Evolutionary conservation across 2,113 vertebrate species (phyloP).

Genomic region (Mesembrinibis cayennensis): DNA sequence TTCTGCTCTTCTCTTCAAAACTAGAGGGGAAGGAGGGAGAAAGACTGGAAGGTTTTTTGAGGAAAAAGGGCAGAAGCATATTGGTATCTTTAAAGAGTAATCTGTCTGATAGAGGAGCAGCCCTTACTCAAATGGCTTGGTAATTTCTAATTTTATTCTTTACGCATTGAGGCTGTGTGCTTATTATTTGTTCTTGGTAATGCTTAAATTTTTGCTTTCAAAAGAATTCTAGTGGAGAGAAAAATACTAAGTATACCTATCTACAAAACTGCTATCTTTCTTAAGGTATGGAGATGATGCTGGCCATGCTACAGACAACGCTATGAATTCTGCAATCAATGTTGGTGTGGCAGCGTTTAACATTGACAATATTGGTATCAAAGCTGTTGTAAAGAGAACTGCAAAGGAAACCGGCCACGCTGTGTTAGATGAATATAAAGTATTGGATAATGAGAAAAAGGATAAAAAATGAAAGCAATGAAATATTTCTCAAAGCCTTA

Average conservation of each 20-base stretch:
- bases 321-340: constrained; percentile 93
- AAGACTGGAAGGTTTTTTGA: background rate
- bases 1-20: background rate
- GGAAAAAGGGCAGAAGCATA: background rate
- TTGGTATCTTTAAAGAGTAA: background rate
- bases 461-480: constrained; percentile 44
- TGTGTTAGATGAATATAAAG: constrained; percentile 90
- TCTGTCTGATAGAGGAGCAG: background rate
- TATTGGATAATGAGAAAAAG: constrained; percentile 72
- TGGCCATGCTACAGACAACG: constrained; percentile 89
- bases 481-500: constrained; percentile 61
- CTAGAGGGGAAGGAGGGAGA: background rate
- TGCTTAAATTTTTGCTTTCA: background rate
- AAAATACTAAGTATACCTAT: background rate
- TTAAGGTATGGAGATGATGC: constrained; percentile 91
- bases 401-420: constrained; percentile 89
- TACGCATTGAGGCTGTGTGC: background rate
- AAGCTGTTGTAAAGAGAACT: constrained; percentile 92
- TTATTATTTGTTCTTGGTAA: background rate
- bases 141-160: background rate
- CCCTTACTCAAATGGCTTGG: background rate
- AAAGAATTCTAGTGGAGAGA: background rate
- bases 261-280: constrained; percentile 5
- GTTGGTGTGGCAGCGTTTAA: constrained; percentile 93
- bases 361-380: constrained; percentile 93